Percentiles rank a stretch among this genome's conserved stretches.
These are phyloP conservation scores for Colletes collaris DNA, from an alignment of 2,888 invertebrate genomes.

Conservation along the genomic window DNA sequence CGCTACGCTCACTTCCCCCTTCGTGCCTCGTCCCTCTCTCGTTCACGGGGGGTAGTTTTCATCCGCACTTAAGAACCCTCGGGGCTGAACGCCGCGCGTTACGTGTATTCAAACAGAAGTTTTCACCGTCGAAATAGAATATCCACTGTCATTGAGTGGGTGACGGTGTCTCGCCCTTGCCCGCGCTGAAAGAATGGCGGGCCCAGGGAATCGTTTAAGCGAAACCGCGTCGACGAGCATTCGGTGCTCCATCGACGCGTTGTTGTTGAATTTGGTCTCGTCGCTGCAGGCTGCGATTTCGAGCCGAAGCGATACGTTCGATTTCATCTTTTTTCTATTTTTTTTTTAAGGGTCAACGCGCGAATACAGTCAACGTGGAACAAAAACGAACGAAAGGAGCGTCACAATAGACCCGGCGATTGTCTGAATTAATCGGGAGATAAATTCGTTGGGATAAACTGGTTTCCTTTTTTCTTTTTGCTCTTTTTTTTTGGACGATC, in stretches of 20 bases:
- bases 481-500: too few species aligned
- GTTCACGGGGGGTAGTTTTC: slow-evolving; percentile 39
- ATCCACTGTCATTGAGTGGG: slow-evolving; percentile 31
- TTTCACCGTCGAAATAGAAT: slow-evolving; percentile 49
- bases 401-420: too few species aligned
- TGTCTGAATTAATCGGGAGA: too few species aligned
- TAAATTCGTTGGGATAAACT: too few species aligned
- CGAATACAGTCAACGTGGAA: too few species aligned
- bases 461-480: too few species aligned
- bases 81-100: slow-evolving; percentile 37
- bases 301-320: too few species aligned
- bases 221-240: slow-evolving; percentile 33
- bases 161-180: slow-evolving; percentile 7
- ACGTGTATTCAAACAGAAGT: slow-evolving; percentile 51
- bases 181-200: slow-evolving; percentile 1
- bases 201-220: slow-evolving; percentile 40
- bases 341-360: too few species aligned
- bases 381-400: too few species aligned
- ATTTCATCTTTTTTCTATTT: too few species aligned
- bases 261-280: slow-evolving; percentile 35
- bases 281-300: neutral
- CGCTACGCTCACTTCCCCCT: too few species aligned
- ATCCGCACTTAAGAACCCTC: slow-evolving; percentile 51
- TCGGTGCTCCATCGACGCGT: slow-evolving; percentile 20
- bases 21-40: too few species aligned